Percentiles rank a stretch among this genome's conserved stretches.
Conservation (phyloP, 2,113 vertebrate species). For the Halichoeres trimaculatus region DNA sequence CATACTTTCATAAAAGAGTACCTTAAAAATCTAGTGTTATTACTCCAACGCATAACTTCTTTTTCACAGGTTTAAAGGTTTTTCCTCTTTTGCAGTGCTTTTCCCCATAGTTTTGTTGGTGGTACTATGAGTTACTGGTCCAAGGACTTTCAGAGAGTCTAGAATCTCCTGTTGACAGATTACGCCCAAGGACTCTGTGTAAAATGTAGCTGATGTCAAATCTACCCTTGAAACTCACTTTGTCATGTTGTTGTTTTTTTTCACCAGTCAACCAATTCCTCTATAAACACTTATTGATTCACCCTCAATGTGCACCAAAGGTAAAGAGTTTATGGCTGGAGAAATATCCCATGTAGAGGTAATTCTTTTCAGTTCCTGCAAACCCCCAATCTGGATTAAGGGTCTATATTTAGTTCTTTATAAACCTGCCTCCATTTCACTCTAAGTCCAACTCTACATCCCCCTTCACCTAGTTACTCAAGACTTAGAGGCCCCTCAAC, state of each 20-base stretch:
- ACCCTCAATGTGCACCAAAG: not conserved
- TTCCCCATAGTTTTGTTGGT: conserved; percentile 30
- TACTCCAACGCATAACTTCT: no score
- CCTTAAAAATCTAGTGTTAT: no score
- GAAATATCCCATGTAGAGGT: not conserved
- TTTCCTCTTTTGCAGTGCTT: not conserved
- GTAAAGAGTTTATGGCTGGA: not conserved
- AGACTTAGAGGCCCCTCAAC: conserved; percentile 43
- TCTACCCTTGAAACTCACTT: no score
- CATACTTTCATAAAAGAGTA: no score
- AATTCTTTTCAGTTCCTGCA: not conserved
- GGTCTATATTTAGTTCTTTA: conserved; percentile 51
- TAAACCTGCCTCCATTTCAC: conserved; percentile 26
- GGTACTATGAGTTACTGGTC: conserved; percentile 36
- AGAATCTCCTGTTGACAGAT: no score
- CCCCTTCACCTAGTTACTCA: conserved; percentile 64
- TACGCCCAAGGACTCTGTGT: no score
- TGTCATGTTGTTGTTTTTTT: no score
- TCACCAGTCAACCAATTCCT: not conserved
- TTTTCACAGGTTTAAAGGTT: not conserved
- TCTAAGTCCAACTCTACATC: conserved; percentile 36
- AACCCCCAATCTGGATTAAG: conserved; percentile 22
- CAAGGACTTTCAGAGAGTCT: conserved; percentile 18
- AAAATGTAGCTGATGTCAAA: no score
- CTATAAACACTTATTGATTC: not conserved